A percentile compares a stretch with the other conserved stretches of the same genome.
These are phyloP conservation scores for Choloepus didactylus DNA, from an alignment of 2,797 vertebrate genomes.

Conservation along the genomic window DNA sequence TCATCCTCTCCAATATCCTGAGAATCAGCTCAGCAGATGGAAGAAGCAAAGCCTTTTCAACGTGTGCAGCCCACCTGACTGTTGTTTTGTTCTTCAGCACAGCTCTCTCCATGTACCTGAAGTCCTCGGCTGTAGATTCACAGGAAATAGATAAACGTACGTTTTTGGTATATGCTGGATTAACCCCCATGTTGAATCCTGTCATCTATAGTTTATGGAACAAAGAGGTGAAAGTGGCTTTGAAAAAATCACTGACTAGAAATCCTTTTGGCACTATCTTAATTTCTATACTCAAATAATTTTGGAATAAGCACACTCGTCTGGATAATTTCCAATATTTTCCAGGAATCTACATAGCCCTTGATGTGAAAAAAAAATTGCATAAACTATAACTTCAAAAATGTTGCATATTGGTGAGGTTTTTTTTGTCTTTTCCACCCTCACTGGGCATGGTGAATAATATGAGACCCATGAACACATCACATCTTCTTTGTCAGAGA, in stretches of 20 bases:
- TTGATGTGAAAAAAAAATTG: neutral
- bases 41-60: conserved; percentile 82
- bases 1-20: conserved; percentile 75
- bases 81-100: conserved; percentile 81
- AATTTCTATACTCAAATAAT: conserved; percentile 49
- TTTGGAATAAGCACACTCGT: neutral
- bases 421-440: neutral
- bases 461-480: neutral
- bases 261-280: conserved; percentile 9
- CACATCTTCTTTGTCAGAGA: neutral
- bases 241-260: conserved; percentile 71
- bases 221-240: conserved; percentile 81
- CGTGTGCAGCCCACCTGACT: conserved; percentile 79
- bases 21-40: conserved; percentile 71
- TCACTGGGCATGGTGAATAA: neutral
- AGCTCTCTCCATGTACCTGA: conserved; percentile 80
- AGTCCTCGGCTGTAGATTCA: conserved; percentile 67
- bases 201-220: conserved; percentile 85
- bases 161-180: conserved; percentile 78
- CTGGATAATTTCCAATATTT: neutral
- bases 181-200: conserved; percentile 84
- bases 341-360: neutral
- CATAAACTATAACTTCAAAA: neutral
- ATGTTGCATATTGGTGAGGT: neutral
- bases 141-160: conserved; percentile 79